These are phyloP conservation scores for Penaeus chinensis DNA, from an alignment of 1,140 invertebrate species.

Conservation along the genomic window DNA sequence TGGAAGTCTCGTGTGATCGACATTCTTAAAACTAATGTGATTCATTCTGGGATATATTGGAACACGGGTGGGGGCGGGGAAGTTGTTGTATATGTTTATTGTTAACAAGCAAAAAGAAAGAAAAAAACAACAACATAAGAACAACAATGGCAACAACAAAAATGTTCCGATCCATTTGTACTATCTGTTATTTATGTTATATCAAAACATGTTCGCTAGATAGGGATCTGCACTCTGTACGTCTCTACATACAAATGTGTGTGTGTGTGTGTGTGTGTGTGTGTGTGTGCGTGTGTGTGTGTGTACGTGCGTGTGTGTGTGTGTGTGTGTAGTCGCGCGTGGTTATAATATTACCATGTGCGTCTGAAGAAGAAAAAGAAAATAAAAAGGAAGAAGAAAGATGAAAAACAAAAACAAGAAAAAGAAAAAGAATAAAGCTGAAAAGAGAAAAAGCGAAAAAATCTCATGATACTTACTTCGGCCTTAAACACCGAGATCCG, in stretches of 20 bases:
- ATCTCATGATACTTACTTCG: too few relatives aligned
- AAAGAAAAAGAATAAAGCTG: too few relatives aligned
- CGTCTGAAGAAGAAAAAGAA: too few relatives aligned
- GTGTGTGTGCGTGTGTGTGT: too few relatives aligned
- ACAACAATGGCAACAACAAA: too few relatives aligned
- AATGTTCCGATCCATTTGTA: too few relatives aligned
- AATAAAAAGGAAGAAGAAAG: too few relatives aligned
- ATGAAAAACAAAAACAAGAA: too few relatives aligned
- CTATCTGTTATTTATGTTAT: conserved; percentile 25
- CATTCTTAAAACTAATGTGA: conserved; percentile 57
- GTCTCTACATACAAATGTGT: background rate
- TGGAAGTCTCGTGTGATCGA: conserved; percentile 60
- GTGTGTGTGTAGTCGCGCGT: background rate
- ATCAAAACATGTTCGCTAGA: background rate
- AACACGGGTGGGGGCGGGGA: background rate
- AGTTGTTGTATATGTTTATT: background rate
- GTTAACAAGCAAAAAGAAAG: too few relatives aligned
- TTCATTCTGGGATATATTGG: conserved; percentile 50
- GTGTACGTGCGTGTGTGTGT: background rate
- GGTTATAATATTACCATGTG: background rate
- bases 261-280: background rate
- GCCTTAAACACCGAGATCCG: too few relatives aligned
- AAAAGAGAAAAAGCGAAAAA: too few relatives aligned
- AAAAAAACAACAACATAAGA: too few relatives aligned
- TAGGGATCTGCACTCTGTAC: background rate